Percentiles rank a stretch among this genome's conserved stretches.
phyloP scores from a whole-genome alignment of 2,113 vertebrate species.

The Microtus ochrogaster region DNA sequence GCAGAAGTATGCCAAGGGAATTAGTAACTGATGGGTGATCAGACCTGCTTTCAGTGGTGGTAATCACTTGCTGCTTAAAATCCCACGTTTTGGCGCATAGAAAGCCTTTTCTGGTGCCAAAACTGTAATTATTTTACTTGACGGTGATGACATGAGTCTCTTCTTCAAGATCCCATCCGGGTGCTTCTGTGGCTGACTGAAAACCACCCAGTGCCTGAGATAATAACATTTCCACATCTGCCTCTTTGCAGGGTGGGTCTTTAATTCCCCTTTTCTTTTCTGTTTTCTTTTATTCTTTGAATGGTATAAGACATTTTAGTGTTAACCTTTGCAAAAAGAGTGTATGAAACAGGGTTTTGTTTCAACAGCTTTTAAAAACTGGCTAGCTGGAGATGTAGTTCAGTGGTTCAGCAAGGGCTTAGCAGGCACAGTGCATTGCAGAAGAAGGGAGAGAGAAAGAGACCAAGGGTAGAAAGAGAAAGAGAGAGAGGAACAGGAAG shows the following conservation, averaged over 20 bases:
- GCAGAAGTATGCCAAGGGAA: conserved; percentile 51
- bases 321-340: not conserved
- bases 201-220: conserved; percentile 61
- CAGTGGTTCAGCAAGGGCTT: not conserved
- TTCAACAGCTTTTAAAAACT: not conserved
- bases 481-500: not conserved
- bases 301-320: not conserved
- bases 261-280: not conserved
- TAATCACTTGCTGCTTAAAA: conserved; percentile 83
- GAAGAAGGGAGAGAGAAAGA: not conserved
- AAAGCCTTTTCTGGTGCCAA: conserved; percentile 77
- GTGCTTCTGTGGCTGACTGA: conserved; percentile 73
- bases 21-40: conserved; percentile 75
- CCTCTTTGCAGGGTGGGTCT: conserved; percentile 73
- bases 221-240: conserved; percentile 78
- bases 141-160: conserved; percentile 71
- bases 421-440: not conserved
- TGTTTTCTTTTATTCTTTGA: not conserved
- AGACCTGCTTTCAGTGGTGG: conserved; percentile 66
- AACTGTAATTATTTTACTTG: conserved; percentile 82
- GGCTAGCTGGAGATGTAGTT: too few relatives aligned
- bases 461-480: not conserved
- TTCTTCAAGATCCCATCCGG: conserved; percentile 74
- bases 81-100: conserved; percentile 77
- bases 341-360: not conserved